A percentile compares a stretch with the other conserved stretches of the same genome.
phyloP scores from a whole-genome alignment of 1,140 invertebrate genomes.

The Druon quercuslanigerum region DNA sequence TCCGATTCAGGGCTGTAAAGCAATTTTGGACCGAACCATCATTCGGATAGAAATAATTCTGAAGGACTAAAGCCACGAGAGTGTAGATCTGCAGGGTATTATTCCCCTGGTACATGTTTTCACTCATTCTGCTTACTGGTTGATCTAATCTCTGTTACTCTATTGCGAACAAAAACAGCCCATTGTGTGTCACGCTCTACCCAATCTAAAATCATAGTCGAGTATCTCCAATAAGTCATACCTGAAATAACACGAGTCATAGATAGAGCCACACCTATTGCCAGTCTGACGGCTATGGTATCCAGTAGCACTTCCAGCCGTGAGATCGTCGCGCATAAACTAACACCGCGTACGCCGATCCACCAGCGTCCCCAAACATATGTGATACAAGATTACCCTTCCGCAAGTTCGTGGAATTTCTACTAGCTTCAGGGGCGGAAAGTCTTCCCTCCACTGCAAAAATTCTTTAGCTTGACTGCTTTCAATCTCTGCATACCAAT shows the following conservation, averaged over 20 bases:
- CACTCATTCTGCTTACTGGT: slow-evolving; percentile 6
- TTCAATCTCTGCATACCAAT: slow-evolving; percentile 18
- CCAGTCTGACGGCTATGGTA: slow-evolving; percentile 34
- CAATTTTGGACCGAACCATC: slow-evolving; percentile 68
- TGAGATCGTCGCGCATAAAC: slow-evolving; percentile 39
- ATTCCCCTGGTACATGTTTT: neutral
- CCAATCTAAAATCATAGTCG: slow-evolving; percentile 41
- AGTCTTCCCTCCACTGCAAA: neutral
- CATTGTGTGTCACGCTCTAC: slow-evolving; percentile 39
- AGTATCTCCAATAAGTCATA: slow-evolving; percentile 38
- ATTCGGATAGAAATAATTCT: slow-evolving; percentile 59
- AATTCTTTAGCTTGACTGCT: neutral
- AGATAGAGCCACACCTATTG: slow-evolving; percentile 6
- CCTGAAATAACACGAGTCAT: slow-evolving; percentile 30
- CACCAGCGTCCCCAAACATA: slow-evolving; percentile 33
- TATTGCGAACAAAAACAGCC: slow-evolving; percentile 38
- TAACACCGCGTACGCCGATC: slow-evolving; percentile 32
- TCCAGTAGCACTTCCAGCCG: slow-evolving; percentile 46
- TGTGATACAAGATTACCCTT: slow-evolving; percentile 10
- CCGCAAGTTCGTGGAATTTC: too few relatives aligned
- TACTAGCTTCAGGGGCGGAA: slow-evolving; percentile 37
- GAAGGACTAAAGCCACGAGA: slow-evolving; percentile 58
- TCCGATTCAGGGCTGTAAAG: slow-evolving; percentile 38
- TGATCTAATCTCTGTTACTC: slow-evolving; percentile 36
- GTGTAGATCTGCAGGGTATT: too few relatives aligned